Evolutionary conservation across 2,113 vertebrate species (phyloP).

Genomic region (Trichomycterus rosablanca): DNA sequence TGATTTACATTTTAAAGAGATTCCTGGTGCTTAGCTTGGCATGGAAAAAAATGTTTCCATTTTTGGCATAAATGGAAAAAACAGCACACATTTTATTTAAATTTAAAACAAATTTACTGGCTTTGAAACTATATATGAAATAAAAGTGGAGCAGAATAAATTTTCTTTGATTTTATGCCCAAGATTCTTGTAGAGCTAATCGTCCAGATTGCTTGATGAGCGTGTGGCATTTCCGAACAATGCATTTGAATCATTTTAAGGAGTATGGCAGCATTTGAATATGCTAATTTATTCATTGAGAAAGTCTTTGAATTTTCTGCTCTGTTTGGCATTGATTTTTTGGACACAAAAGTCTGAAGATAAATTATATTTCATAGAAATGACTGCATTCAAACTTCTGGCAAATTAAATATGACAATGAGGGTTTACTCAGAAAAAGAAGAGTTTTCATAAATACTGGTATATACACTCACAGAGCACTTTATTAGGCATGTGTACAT

Average conservation of each 20-base stretch:
- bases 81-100: too few species aligned
- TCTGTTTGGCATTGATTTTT: background rate
- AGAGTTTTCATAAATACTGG: background rate
- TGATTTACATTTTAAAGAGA: too few species aligned
- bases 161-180: too few species aligned
- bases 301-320: background rate
- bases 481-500: too few species aligned
- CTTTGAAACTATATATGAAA: too few species aligned
- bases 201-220: background rate
- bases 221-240: background rate
- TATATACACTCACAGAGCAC: background rate
- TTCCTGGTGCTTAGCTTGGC: background rate
- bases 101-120: too few species aligned
- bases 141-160: too few species aligned
- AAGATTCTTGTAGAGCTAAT: conserved; percentile 1
- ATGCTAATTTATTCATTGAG: conserved; percentile 17
- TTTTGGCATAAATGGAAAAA: background rate
- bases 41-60: background rate
- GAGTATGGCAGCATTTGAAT: background rate
- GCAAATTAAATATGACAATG: background rate
- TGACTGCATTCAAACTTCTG: too few species aligned
- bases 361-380: too few species aligned
- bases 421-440: too few species aligned
- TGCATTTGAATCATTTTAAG: background rate
- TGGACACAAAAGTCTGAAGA: too few species aligned